Evolutionary conservation across 2,113 vertebrate genomes (phyloP), one percentile per base, ranked within the genome.

Genomic region (Suricata suricatta): DNA sequence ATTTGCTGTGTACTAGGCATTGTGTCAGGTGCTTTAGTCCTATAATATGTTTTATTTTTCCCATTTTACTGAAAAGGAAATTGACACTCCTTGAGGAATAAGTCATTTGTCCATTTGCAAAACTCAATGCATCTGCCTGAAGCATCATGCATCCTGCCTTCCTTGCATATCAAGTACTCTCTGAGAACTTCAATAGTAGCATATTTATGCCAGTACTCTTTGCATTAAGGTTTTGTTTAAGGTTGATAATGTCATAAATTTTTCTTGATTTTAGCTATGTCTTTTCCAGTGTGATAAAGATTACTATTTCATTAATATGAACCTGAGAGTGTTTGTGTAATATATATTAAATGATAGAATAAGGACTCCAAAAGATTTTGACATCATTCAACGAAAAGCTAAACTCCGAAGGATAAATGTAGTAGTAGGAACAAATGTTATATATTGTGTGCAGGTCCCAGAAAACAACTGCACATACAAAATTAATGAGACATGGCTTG

Each of bases 201-300:
- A 10, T 86, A 50, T 88, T 77, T 68, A 35, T 82, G 31, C n/a
- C 17, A 76, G 4, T 87, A 47, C 15, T 54, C 31, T 84, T 84
- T 69, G 83, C 96, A 83, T 91, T 81, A 86, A 93, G 35, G 19
- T 16, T 85, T 90, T 93, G 13, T 47, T 95, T 95, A 91, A 77
- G 82, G 50, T 38, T 82, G 16, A 35, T 77, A 19, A 88, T 83
- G 21, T 89, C 82, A 50, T 38, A 93, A 14, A 86, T 82, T 95
- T 97, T 63, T 81, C 57, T 94, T 96, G 27, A 44, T 88, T 21
- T 94, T 25, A 54, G 44, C 54, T 50, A 3, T 96, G 15, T 7
- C 15, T 88, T 81, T 96, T 89, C 69, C 63, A 76, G 57, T 85
- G 82, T 93, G 60, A 66, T 74, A 88, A 80, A 85, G 52, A 79